Conservation (phyloP, 2,888 invertebrate genomes). For the Ennomos erosarius region DNA sequence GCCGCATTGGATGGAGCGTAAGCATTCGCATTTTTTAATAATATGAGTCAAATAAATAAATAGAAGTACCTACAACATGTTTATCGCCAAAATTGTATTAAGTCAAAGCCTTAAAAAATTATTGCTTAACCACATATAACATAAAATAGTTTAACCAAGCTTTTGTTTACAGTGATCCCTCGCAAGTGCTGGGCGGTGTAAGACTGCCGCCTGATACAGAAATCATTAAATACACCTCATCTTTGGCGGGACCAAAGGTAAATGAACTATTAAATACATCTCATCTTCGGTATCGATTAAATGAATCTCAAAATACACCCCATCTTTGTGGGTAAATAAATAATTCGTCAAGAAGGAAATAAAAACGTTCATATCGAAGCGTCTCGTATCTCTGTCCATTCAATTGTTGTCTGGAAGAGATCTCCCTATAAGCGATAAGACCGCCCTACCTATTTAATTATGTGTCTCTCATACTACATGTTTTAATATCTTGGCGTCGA, state of each 20-base stretch:
- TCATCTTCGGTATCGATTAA: no score
- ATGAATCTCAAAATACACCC: slow-evolving; percentile 94
- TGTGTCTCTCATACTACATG: no score
- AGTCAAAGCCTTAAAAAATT: no score
- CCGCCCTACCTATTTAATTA: no score
- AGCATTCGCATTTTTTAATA: slow-evolving; percentile 53
- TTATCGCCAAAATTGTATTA: no score
- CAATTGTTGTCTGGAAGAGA: no score
- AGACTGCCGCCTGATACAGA: slow-evolving; percentile 95
- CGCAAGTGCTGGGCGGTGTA: slow-evolving; percentile 93
- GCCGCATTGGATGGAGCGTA: slow-evolving; percentile 90
- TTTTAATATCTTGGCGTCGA: no score
- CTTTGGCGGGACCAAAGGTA: slow-evolving; percentile 93
- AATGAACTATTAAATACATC: slow-evolving; percentile 14
- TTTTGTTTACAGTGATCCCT: slow-evolving; percentile 88
- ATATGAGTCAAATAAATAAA: background rate
- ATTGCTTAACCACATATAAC: slow-evolving; percentile 1
- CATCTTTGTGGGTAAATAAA: slow-evolving; percentile 83
- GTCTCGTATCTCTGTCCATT: no score
- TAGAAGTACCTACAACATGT: no score
- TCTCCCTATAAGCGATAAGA: no score
- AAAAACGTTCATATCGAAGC: no score
- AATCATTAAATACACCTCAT: slow-evolving; percentile 95
- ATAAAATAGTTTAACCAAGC: slow-evolving; percentile 15
- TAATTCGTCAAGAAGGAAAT: no score